phyloP scores from a whole-genome alignment of 2,797 vertebrate species.

The Pangasius krempfi region DNA sequence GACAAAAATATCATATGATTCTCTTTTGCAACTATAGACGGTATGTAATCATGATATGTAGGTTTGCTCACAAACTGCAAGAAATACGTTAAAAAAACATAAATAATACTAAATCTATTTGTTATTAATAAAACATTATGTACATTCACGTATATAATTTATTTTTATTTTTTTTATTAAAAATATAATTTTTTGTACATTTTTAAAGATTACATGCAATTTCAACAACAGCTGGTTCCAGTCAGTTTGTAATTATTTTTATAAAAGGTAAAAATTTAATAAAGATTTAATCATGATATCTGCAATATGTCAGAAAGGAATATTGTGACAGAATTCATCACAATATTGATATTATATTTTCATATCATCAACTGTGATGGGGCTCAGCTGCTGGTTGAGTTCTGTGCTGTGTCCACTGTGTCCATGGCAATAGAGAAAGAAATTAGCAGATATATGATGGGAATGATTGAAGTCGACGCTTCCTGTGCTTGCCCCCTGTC shows the following conservation, averaged over 20 bases:
- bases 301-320: too few relatives aligned
- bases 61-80: background rate
- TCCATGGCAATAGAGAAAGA: conserved; percentile 27
- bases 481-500: background rate
- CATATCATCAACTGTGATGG: conserved; percentile 29
- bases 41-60: background rate
- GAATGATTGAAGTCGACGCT: conserved; percentile 50
- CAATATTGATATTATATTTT: conserved; percentile 13
- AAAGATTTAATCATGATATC: background rate
- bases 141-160: background rate
- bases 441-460: conserved; percentile 53
- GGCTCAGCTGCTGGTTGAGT: conserved; percentile 9
- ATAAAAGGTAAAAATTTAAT: background rate
- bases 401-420: conserved; percentile 1
- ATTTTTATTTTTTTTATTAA: background rate
- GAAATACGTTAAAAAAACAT: background rate
- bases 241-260: background rate
- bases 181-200: background rate
- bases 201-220: background rate
- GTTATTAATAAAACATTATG: background rate
- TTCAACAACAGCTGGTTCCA: background rate
- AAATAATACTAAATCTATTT: background rate
- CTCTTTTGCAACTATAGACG: background rate
- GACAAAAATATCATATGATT: background rate
- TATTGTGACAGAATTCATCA: background rate